Conservation (phyloP, 64 coral and sea anemone species). For the Catalaphyllia jardinei region DNA sequence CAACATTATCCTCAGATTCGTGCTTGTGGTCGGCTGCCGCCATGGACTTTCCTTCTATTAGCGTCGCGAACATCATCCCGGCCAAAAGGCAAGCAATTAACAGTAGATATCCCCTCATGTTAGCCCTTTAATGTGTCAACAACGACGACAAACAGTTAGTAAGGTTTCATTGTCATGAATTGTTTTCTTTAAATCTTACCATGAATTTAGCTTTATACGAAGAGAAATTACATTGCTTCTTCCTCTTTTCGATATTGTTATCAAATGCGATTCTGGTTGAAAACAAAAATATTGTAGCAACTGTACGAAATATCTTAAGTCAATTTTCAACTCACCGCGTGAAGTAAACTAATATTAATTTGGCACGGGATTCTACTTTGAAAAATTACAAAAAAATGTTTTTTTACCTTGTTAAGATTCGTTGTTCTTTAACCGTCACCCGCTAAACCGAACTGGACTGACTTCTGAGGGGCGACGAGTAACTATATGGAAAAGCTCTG, state of each 20-base stretch:
- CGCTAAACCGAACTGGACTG: not conserved
- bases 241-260: not conserved
- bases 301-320: not conserved
- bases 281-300: not conserved
- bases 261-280: not conserved
- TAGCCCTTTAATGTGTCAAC: not conserved
- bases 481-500: not conserved
- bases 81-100: slow-evolving; percentile 23
- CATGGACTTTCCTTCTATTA: not conserved
- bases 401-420: not conserved
- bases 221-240: not conserved
- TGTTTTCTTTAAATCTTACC: no score
- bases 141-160: not conserved
- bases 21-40: not conserved
- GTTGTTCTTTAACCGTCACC: not conserved
- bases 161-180: not conserved
- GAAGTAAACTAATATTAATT: no score
- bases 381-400: not conserved
- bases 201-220: no score
- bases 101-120: not conserved
- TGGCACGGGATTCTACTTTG: no score
- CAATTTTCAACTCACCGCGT: no score
- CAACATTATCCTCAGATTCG: not conserved
- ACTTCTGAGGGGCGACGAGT: not conserved
- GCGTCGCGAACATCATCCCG: not conserved